Evolutionary conservation across 2,113 vertebrate genomes (phyloP).

Genomic region (Castor canadensis): DNA sequence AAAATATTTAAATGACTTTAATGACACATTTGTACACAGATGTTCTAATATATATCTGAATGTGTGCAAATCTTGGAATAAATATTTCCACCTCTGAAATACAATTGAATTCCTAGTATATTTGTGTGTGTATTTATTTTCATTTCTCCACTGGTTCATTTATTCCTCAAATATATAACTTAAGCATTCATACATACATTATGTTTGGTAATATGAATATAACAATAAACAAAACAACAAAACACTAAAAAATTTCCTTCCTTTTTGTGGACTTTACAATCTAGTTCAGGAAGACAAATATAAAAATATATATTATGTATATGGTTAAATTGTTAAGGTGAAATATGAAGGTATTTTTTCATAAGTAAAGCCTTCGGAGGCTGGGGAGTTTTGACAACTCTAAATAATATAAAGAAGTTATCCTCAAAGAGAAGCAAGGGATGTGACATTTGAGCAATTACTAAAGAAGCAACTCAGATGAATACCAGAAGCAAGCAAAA

Average conservation of each 20-base stretch:
- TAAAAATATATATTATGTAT: not conserved
- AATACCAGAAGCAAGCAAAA: not conserved
- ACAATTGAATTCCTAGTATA: not conserved
- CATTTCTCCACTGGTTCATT: not conserved
- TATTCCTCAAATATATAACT: slow-evolving; percentile 11
- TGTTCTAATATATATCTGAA: not conserved
- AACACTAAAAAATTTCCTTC: no score
- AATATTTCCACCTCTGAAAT: not conserved
- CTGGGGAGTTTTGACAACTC: not conserved
- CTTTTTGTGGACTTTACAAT: not conserved
- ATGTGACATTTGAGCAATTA: not conserved
- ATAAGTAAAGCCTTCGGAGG: not conserved
- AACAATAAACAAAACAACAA: not conserved
- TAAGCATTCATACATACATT: not conserved
- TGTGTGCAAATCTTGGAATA: not conserved
- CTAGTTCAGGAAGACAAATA: not conserved
- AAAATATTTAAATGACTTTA: not conserved
- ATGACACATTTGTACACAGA: not conserved
- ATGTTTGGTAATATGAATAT: not conserved
- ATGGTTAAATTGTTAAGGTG: not conserved
- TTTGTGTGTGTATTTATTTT: not conserved
- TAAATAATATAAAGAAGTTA: not conserved
- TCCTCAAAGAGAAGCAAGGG: not conserved
- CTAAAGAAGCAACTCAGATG: not conserved
- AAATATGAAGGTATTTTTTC: not conserved